These are phyloP conservation scores for Lasioglossum villosulum DNA, from an alignment of 2,888 invertebrate genomes.

Conservation along the genomic window DNA sequence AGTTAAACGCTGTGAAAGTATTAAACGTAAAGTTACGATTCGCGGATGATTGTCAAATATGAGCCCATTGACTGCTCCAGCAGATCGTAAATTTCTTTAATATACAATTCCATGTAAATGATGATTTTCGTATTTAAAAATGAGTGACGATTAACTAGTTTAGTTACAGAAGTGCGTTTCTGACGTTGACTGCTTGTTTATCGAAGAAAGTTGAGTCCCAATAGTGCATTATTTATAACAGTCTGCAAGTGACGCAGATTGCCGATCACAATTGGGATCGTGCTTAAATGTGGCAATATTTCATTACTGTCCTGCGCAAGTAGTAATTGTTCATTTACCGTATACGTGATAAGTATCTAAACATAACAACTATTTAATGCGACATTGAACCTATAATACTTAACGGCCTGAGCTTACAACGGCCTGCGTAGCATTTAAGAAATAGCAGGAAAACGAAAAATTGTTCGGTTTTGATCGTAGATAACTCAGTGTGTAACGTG, in stretches of 20 bases:
- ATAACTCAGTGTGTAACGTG: constrained; percentile 1
- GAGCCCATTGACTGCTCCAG: constrained; percentile 81
- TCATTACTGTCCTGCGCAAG: constrained; percentile 40
- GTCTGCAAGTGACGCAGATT: constrained; percentile 26
- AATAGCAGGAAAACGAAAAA: neutral
- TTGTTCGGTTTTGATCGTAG: constrained; percentile 9
- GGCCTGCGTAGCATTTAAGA: constrained; percentile 11
- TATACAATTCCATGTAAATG: constrained; percentile 27
- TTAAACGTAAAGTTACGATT: constrained; percentile 66
- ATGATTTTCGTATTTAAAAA: neutral
- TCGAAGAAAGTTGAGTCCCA: neutral
- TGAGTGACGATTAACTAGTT: neutral
- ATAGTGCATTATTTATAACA: constrained; percentile 12
- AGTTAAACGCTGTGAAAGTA: constrained; percentile 20
- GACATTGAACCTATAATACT: constrained; percentile 14
- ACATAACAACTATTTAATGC: constrained; percentile 32
- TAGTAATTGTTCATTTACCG: constrained; percentile 49
- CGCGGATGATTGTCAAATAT: constrained; percentile 75
- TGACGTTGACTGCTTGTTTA: neutral
- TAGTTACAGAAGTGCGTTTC: neutral
- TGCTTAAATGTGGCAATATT: constrained; percentile 33
- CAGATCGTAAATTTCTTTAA: constrained; percentile 59
- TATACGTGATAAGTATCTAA: constrained; percentile 50
- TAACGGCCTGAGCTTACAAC: constrained; percentile 22
- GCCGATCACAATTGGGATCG: constrained; percentile 13